phyloP scores from a whole-genome alignment of 2,888 invertebrate genomes.

The Anthrax anthrax region DNA sequence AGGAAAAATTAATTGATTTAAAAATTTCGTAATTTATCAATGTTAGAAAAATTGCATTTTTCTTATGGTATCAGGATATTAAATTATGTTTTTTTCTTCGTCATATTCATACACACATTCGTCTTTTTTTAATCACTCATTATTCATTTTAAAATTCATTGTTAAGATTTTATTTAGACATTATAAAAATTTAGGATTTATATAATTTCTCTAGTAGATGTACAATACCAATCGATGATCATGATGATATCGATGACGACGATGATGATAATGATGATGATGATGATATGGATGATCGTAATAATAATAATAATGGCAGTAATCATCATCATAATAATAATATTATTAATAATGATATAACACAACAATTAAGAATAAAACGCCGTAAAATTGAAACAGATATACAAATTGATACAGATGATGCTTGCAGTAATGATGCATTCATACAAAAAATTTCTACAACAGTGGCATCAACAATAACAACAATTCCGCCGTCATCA shows the following conservation, averaged over 20 bases:
- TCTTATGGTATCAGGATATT: no score
- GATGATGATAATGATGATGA: conserved; percentile 1
- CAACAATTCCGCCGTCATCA: conserved; percentile 1
- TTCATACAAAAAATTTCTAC: conserved; percentile 31
- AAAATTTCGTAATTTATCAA: no score
- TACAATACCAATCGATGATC: conserved; percentile 5
- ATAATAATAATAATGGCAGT: neutral
- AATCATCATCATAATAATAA: conserved; percentile 3
- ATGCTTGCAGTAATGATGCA: conserved; percentile 35
- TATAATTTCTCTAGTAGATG: conserved; percentile 11
- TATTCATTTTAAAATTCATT: no score
- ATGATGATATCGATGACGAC: conserved; percentile 1
- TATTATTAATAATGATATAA: neutral
- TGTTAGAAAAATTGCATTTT: no score
- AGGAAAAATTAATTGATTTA: no score
- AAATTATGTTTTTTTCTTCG: no score
- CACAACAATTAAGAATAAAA: conserved; percentile 18
- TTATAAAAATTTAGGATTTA: conserved; percentile 2
- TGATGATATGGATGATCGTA: conserved; percentile 1
- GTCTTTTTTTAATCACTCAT: no score
- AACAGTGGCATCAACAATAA: conserved; percentile 10
- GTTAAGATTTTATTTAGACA: no score
- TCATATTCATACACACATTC: no score
- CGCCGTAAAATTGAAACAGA: conserved; percentile 25
- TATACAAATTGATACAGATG: conserved; percentile 32